A percentile compares a stretch with the other conserved stretches of the same genome.
Conservation (phyloP, 2,888 invertebrate genomes). For the Chalcosyrphus nemorum region DNA sequence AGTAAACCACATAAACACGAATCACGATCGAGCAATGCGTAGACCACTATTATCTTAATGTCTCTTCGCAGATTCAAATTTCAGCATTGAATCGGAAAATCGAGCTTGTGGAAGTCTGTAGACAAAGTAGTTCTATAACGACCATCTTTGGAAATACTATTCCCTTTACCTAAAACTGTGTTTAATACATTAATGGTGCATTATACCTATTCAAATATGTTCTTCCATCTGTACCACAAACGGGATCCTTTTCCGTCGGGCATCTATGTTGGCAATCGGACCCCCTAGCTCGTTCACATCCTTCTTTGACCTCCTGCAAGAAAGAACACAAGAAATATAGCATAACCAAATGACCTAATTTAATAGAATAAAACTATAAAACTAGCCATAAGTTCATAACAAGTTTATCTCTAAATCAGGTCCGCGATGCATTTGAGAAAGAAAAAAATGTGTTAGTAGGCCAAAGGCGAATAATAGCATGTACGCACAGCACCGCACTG, state of each 20-base stretch:
- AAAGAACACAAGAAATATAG: background rate
- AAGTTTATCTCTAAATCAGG: slow-evolving; percentile 30
- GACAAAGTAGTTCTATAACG: too few relatives aligned
- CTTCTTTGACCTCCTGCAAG: slow-evolving; percentile 83
- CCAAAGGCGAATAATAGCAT: slow-evolving; percentile 49
- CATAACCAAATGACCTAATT: slow-evolving; percentile 29
- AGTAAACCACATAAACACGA: too few relatives aligned
- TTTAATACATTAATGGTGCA: slow-evolving; percentile 79
- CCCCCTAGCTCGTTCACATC: slow-evolving; percentile 86
- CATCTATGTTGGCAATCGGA: slow-evolving; percentile 89
- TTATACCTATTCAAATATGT: slow-evolving; percentile 93
- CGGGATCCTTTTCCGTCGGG: slow-evolving; percentile 91
- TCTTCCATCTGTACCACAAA: slow-evolving; percentile 93
- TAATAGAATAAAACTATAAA: slow-evolving; percentile 16
- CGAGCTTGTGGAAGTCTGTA: too few relatives aligned
- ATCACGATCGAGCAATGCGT: too few relatives aligned
- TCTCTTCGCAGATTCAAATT: too few relatives aligned
- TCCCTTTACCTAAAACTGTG: background rate
- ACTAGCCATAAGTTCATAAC: slow-evolving; percentile 13
- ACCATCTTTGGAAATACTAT: too few relatives aligned
- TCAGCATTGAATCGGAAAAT: too few relatives aligned
- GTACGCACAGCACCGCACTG: background rate
- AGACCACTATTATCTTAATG: too few relatives aligned
- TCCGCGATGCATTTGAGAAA: slow-evolving; percentile 30
- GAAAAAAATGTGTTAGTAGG: slow-evolving; percentile 59